These are phyloP conservation scores for Gallinago undulata DNA, from an alignment of 2,113 vertebrate genomes.

Conservation along the genomic window DNA sequence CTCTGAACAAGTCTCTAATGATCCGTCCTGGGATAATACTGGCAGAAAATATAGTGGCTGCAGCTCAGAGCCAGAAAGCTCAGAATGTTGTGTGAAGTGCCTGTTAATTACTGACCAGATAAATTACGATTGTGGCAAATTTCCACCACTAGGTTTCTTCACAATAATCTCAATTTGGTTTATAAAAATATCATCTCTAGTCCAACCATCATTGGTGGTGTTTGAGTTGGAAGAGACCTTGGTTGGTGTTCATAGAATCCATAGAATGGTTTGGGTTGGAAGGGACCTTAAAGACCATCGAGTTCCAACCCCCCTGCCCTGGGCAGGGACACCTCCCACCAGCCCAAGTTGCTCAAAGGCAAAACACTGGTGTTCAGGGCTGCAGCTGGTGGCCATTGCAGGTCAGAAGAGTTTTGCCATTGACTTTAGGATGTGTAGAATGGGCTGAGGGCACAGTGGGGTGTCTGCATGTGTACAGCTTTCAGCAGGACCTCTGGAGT, in stretches of 20 bases:
- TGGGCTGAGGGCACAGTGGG: rapidly evolving
- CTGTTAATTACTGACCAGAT: not conserved
- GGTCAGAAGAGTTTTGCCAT: not conserved
- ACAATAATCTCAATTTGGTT: not conserved
- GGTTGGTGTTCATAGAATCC: not conserved
- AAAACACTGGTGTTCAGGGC: not conserved
- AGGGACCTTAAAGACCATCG: not conserved
- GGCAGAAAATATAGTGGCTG: not conserved
- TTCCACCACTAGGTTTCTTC: not conserved
- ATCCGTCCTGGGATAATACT: not conserved
- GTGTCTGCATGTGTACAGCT: not conserved
- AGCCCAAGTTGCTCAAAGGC: not conserved
- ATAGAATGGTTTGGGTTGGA: not conserved
- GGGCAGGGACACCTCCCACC: not conserved
- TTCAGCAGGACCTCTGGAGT: not conserved
- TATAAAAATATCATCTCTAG: not conserved
- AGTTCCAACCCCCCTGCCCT: not conserved
- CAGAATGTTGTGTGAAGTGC: not conserved
- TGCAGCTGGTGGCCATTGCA: not conserved
- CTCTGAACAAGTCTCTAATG: not conserved
- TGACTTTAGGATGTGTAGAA: not conserved
- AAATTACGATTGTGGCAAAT: not conserved
- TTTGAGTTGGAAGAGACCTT: not conserved
- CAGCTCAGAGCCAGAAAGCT: not conserved
- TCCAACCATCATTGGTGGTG: rapidly evolving